These are phyloP conservation scores for Gracilinanus agilis DNA, from an alignment of 2,113 vertebrate species.

Conservation along the genomic window DNA sequence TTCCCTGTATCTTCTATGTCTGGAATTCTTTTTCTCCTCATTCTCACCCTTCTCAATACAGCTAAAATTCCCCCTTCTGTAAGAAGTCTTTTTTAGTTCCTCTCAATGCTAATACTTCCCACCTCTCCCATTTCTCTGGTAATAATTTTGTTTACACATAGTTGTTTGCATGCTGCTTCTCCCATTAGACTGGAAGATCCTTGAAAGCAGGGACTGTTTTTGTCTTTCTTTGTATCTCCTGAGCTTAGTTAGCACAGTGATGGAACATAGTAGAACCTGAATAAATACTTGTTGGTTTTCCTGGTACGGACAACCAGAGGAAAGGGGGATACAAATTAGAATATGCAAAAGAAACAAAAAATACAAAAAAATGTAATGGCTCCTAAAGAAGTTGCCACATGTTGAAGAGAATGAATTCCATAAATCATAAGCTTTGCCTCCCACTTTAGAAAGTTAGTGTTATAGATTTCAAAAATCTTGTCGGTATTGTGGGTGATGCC, in stretches of 20 bases:
- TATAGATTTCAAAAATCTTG: not conserved
- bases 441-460: not conserved
- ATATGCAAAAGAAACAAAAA: not conserved
- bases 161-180: not conserved
- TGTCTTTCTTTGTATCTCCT: not conserved
- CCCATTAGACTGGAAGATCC: not conserved
- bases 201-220: not conserved
- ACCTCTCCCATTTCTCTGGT: not conserved
- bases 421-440: not conserved
- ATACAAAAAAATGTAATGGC: not conserved
- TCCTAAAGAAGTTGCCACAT: not conserved
- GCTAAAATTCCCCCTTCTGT: not conserved
- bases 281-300: not conserved
- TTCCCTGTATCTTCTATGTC: not conserved
- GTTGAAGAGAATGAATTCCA: not conserved
- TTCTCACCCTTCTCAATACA: not conserved
- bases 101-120: not conserved
- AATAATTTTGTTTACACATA: not conserved
- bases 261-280: not conserved
- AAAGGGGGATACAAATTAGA: not conserved
- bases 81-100: not conserved
- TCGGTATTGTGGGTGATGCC: not conserved
- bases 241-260: not conserved
- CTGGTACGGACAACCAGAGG: not conserved
- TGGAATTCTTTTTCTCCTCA: not conserved